A percentile compares a stretch with the other conserved stretches of the same genome.
Evolutionary conservation across 2,888 invertebrate species (phyloP).

Genomic region (Agrotis clavis): DNA sequence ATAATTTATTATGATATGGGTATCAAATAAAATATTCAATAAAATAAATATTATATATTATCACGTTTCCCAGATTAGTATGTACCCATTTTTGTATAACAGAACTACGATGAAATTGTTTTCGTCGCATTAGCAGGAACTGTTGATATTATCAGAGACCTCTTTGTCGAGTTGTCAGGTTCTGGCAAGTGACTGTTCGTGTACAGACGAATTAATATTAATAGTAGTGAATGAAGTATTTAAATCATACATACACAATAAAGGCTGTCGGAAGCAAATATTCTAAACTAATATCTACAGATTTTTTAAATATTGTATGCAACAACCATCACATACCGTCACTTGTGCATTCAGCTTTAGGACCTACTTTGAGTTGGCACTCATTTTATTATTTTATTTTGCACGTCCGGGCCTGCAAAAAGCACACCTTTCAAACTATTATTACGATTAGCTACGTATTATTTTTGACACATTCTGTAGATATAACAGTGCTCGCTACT

Average conservation of each 20-base stretch:
- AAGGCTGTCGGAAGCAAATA: conserved; percentile 60
- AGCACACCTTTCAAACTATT: conserved; percentile 61
- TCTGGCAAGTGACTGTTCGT: conserved; percentile 49
- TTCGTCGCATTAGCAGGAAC: conserved; percentile 56
- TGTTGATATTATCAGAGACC: conserved; percentile 25
- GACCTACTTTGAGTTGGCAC: conserved; percentile 43
- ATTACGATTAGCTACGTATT: conserved; percentile 11
- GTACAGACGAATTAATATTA: conserved; percentile 35
- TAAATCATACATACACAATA: conserved; percentile 41
- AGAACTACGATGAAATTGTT: conserved; percentile 38
- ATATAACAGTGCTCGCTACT: conserved; percentile 23
- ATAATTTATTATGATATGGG: conserved; percentile 74
- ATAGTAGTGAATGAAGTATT: conserved; percentile 30
- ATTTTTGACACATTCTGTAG: conserved; percentile 26
- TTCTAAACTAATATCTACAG: conserved; percentile 54
- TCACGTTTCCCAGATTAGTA: conserved; percentile 52
- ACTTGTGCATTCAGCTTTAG: conserved; percentile 37
- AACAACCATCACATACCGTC: conserved; percentile 48
- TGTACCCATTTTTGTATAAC: conserved; percentile 27
- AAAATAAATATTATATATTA: conserved; percentile 56
- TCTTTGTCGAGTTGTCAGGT: conserved; percentile 22
- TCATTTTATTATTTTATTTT: conserved; percentile 23
- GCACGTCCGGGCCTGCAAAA: conserved; percentile 67
- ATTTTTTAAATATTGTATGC: conserved; percentile 51
- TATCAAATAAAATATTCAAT: conserved; percentile 69